Evolutionary conservation across 1,140 invertebrate genomes (phyloP).

Genomic region (Augochlora pura): DNA sequence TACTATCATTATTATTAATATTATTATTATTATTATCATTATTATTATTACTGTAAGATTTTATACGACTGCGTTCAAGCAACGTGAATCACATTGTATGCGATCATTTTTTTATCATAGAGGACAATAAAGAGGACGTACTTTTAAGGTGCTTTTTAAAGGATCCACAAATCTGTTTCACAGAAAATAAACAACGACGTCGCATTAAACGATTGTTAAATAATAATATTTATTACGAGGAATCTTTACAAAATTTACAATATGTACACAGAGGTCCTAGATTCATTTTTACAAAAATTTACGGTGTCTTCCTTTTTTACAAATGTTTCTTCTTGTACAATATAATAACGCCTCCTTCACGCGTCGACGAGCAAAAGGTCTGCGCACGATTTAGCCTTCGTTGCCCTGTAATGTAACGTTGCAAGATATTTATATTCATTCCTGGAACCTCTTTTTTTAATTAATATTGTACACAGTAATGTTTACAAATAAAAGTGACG

Average conservation of each 20-base stretch:
- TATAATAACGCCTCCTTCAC: slow-evolving; percentile 58
- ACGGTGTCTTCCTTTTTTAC: slow-evolving; percentile 33
- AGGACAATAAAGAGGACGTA: slow-evolving; percentile 60
- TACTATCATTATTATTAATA: slow-evolving; percentile 38
- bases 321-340: slow-evolving; percentile 38
- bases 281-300: slow-evolving; percentile 37
- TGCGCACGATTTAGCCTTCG: slow-evolving; percentile 80
- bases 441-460: background rate
- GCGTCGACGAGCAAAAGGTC: slow-evolving; percentile 77
- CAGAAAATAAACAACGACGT: slow-evolving; percentile 6
- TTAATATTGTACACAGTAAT: background rate
- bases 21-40: slow-evolving; percentile 36
- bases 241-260: slow-evolving; percentile 73
- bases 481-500: background rate
- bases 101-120: slow-evolving; percentile 48
- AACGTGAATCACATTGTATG: slow-evolving; percentile 49
- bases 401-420: slow-evolving; percentile 72
- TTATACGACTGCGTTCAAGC: slow-evolving; percentile 51
- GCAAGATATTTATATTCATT: slow-evolving; percentile 1
- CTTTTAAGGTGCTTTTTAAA: slow-evolving; percentile 38
- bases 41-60: slow-evolving; percentile 56
- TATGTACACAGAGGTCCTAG: slow-evolving; percentile 71
- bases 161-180: slow-evolving; percentile 2
- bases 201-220: slow-evolving; percentile 59
- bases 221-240: slow-evolving; percentile 66